Conservation (phyloP, 2,113 vertebrate species). For the Ptilorrhoa leucosticta region DNA sequence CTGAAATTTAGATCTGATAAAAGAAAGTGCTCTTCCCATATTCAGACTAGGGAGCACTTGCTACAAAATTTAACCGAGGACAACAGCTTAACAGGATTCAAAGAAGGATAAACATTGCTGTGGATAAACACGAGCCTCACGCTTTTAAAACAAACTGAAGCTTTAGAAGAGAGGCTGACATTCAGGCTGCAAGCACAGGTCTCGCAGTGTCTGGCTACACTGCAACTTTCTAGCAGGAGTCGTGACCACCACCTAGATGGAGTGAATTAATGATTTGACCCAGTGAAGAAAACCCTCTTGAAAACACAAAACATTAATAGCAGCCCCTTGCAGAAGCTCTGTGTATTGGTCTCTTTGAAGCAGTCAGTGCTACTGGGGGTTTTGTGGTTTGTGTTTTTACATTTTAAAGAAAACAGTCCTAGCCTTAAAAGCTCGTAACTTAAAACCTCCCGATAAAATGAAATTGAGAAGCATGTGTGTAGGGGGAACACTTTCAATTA, state of each 20-base stretch:
- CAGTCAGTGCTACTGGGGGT: neutral
- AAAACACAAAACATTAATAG: neutral
- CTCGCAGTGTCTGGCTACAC: accelerated
- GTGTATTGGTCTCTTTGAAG: neutral
- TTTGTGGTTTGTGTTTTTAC: neutral
- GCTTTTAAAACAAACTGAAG: neutral
- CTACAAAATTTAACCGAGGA: neutral
- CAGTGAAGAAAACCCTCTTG: neutral
- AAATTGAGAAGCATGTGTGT: neutral
- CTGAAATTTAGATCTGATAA: neutral
- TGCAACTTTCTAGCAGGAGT: neutral
- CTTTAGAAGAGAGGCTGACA: neutral
- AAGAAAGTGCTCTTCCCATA: neutral
- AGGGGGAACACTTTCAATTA: neutral
- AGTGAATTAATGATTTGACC: neutral
- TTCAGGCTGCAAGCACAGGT: neutral
- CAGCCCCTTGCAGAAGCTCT: neutral
- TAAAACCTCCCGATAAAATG: neutral
- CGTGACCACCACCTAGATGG: neutral
- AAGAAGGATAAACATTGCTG: neutral
- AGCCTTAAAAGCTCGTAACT: neutral
- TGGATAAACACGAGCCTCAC: neutral
- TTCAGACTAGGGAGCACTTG: neutral
- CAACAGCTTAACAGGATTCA: neutral
- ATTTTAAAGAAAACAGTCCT: neutral